Conservation (phyloP, 2,113 vertebrate species). For the Dipodomys spectabilis region DNA sequence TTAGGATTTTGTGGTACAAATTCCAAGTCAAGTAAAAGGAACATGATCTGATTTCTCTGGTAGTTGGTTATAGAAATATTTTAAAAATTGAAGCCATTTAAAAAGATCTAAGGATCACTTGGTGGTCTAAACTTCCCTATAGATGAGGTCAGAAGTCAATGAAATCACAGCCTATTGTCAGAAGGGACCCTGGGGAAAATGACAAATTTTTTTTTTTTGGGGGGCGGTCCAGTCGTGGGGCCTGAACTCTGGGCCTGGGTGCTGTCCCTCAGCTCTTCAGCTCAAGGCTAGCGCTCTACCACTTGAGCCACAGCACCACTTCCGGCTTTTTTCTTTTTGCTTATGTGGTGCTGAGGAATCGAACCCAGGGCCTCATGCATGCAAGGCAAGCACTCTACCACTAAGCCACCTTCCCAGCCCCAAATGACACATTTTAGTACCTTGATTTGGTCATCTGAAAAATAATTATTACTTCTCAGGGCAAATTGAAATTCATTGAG, state of each 20-base stretch:
- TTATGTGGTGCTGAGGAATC: too few relatives aligned
- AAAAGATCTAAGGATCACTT: neutral
- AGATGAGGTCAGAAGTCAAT: neutral
- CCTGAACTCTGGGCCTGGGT: too few relatives aligned
- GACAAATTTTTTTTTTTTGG: neutral
- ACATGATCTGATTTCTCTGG: neutral
- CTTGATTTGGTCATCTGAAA: neutral
- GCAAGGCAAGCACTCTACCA: too few relatives aligned
- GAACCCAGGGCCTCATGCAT: too few relatives aligned
- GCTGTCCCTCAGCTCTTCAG: too few relatives aligned
- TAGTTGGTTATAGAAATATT: neutral
- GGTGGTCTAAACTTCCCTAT: neutral
- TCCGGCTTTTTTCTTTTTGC: too few relatives aligned
- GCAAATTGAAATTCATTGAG: neutral
- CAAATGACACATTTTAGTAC: neutral
- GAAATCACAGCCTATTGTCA: too few relatives aligned
- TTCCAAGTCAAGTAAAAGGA: neutral
- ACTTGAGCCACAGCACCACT: too few relatives aligned
- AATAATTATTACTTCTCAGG: neutral
- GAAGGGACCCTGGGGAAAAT: neutral
- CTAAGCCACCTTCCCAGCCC: too few relatives aligned
- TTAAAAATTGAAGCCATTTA: neutral
- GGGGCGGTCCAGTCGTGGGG: too few relatives aligned
- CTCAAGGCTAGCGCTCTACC: too few relatives aligned
- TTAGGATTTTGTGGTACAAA: neutral